phyloP scores from a whole-genome alignment of 2,797 vertebrate genomes.

The Takifugu ocellatus region DNA sequence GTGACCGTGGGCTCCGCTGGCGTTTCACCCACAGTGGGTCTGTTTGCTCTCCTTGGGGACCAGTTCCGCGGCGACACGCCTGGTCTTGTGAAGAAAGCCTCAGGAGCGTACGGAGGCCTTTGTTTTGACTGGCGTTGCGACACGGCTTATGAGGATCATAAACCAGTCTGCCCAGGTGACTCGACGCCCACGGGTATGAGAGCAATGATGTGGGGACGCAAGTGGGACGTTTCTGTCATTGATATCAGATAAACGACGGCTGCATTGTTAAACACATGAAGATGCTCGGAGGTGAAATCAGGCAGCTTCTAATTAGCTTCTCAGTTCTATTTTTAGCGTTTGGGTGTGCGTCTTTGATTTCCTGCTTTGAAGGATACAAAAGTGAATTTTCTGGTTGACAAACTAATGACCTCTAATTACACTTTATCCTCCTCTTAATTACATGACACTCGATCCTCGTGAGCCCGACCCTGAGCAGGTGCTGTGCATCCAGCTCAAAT shows the following conservation, averaged over 20 bases:
- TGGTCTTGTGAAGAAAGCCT: constrained; percentile 25
- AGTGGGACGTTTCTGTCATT: neutral
- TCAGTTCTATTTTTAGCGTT: neutral
- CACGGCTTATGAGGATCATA: constrained; percentile 21
- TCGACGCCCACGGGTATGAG: constrained; percentile 27
- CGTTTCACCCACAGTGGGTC: neutral
- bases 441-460: neutral
- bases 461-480: neutral
- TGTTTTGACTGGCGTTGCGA: constrained; percentile 3
- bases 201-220: constrained; percentile 41
- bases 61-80: constrained; percentile 36
- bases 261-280: neutral
- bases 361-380: constrained; percentile 5
- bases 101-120: neutral
- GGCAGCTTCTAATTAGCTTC: neutral
- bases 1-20: neutral
- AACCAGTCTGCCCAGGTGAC: constrained; percentile 73
- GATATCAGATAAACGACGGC: constrained; percentile 2
- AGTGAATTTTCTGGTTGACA: neutral
- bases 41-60: neutral
- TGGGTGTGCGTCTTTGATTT: constrained; percentile 2
- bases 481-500: neutral
- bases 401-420: constrained; percentile 5
- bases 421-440: neutral
- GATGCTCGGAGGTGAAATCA: neutral